Conservation (phyloP, 1,140 invertebrate genomes). For the Vanessa atalanta region DNA sequence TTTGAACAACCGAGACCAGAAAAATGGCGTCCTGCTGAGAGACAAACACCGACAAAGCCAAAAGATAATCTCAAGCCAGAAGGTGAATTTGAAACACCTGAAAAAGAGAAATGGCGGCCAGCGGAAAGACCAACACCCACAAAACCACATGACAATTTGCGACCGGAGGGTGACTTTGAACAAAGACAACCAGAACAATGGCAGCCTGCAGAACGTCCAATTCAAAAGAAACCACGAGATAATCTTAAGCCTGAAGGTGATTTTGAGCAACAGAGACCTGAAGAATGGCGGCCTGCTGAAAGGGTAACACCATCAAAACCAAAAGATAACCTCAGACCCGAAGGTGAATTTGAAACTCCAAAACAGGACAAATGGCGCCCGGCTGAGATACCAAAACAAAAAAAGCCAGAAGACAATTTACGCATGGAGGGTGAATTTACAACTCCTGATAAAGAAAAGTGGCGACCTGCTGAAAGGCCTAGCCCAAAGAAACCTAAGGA, state of each 20-base stretch:
- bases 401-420: slow-evolving; percentile 79
- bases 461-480: slow-evolving; percentile 79
- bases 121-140: slow-evolving; percentile 27
- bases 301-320: slow-evolving; percentile 79
- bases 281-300: slow-evolving; percentile 81
- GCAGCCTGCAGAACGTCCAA: slow-evolving; percentile 75
- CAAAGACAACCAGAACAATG: slow-evolving; percentile 64
- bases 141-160: slow-evolving; percentile 75
- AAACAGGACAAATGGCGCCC: slow-evolving; percentile 79
- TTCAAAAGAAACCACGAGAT: slow-evolving; percentile 77
- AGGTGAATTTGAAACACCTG: slow-evolving; percentile 83
- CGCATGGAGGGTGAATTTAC: slow-evolving; percentile 81
- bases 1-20: slow-evolving; percentile 73
- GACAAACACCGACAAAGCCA: slow-evolving; percentile 65
- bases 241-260: slow-evolving; percentile 82
- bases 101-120: slow-evolving; percentile 57
- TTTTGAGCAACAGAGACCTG: slow-evolving; percentile 66
- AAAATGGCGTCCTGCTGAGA: slow-evolving; percentile 72
- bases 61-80: slow-evolving; percentile 84
- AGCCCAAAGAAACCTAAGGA: slow-evolving; percentile 75
- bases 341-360: slow-evolving; percentile 70
- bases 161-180: slow-evolving; percentile 82
- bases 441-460: slow-evolving; percentile 77
- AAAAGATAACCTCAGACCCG: slow-evolving; percentile 80
- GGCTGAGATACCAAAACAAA: slow-evolving; percentile 72